phyloP scores from a whole-genome alignment of 2,113 vertebrate species.

The Ochotona curzoniae region DNA sequence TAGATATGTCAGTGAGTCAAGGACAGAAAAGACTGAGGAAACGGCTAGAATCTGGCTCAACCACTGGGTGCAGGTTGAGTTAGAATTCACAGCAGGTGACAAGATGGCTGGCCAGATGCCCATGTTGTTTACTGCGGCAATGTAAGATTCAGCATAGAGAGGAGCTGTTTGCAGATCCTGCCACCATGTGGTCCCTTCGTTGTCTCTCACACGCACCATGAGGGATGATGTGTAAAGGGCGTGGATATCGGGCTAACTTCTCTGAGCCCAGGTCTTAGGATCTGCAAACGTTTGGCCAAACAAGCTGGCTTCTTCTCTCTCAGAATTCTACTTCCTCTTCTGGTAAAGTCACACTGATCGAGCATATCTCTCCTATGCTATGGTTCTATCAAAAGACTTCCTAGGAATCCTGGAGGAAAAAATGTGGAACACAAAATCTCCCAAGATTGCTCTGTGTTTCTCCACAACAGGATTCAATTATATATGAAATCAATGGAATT shows the following conservation, averaged over 20 bases:
- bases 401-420: neutral
- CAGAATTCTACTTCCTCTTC: neutral
- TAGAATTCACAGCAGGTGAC: neutral
- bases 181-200: neutral
- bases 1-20: neutral
- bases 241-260: neutral
- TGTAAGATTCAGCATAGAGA: neutral
- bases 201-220: neutral
- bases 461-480: neutral
- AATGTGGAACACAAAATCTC: neutral
- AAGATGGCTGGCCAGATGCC: neutral
- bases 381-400: neutral
- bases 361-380: neutral
- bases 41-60: neutral
- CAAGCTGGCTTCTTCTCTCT: neutral
- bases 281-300: neutral
- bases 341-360: neutral
- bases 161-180: neutral
- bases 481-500: slow-evolving; percentile 57
- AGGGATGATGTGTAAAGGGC: neutral
- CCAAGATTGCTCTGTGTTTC: neutral
- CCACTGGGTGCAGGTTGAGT: neutral
- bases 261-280: neutral
- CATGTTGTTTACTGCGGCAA: neutral
- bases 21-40: neutral